phyloP scores from a whole-genome alignment of 1,140 invertebrate species.

The Sarcophaga peregrina region DNA sequence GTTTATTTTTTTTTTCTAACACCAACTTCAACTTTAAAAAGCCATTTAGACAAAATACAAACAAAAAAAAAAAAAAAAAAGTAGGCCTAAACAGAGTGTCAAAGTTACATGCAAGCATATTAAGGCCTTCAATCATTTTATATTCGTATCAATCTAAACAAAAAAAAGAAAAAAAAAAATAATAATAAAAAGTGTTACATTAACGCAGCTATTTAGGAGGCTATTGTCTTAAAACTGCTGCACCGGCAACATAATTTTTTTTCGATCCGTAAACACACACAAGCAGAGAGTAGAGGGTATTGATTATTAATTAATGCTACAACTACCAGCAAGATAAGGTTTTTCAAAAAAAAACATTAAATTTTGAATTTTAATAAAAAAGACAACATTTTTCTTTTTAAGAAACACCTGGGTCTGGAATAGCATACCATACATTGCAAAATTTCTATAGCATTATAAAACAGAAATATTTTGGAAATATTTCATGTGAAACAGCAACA shows the following conservation, averaged over 20 bases:
- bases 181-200: conserved; percentile 15
- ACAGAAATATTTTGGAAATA: too few species aligned
- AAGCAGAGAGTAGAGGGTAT: background rate
- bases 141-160: background rate
- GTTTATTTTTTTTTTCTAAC: background rate
- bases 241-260: background rate
- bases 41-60: background rate
- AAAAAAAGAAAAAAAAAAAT: background rate
- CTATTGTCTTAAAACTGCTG: conserved; percentile 7
- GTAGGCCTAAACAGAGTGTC: background rate
- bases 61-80: background rate
- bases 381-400: too few species aligned
- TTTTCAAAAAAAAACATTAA: background rate
- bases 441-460: too few species aligned
- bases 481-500: too few species aligned
- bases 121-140: conserved; percentile 17
- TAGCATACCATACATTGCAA: too few species aligned
- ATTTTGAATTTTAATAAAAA: background rate
- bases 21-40: background rate
- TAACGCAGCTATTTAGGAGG: conserved; percentile 10
- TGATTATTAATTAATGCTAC: conserved; percentile 15
- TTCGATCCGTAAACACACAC: background rate
- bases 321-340: conserved; percentile 7
- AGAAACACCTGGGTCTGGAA: too few species aligned
- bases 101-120: too few species aligned